Evolutionary conservation across 2,113 vertebrate genomes (phyloP), one percentile per base, ranked within the genome.

Genomic region (Porphyrio hochstetteri): DNA sequence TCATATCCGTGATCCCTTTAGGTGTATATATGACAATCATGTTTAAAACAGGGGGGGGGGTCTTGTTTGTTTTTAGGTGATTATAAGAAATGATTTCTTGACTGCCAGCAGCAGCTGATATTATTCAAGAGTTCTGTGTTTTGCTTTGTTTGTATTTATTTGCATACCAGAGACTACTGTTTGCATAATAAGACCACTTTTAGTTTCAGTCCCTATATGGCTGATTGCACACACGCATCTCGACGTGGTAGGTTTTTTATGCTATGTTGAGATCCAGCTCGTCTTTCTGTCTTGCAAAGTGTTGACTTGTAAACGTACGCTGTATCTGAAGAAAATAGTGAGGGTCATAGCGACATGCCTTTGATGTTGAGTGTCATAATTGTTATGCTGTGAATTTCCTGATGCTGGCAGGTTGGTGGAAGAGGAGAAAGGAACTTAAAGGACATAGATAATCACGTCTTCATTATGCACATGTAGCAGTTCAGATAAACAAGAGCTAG

Each of bases 151-250:
- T 97, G 71, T 97, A 64, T 97, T 96, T 94, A 97, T 98, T 98
- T 98, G 96, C 97, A 97, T 98, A 97, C 91, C 83, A 90, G 96
- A 94, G 68, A 94, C 94, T 96, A 79, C 69, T 96, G 94, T 98
- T 98, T 97, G 97, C 97, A 97, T 98, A 98, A 98, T 97, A 97
- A 97, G 82, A 96, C 60, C 57, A 94, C 92, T 97, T 97, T 97
- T 96, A 93, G 86, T 97, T 97, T 96, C 96, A 97, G 57, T 97
- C 82, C 65, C 82, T 95, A 84, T 95, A 97, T 92, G 96, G 94
- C 72, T 97, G 97, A 97, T 95, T 97, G 95, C 96, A 96, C 96
- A 96, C 96, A 93, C 31, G 17, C 92, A 86, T 95, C 11, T 44
- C 65, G 94, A 82, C 6, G 2, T 23, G 90, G 83, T 95, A 71